Evolutionary conservation across 1,140 invertebrate genomes (phyloP).

Genomic region (Hylyphantes graminicola): DNA sequence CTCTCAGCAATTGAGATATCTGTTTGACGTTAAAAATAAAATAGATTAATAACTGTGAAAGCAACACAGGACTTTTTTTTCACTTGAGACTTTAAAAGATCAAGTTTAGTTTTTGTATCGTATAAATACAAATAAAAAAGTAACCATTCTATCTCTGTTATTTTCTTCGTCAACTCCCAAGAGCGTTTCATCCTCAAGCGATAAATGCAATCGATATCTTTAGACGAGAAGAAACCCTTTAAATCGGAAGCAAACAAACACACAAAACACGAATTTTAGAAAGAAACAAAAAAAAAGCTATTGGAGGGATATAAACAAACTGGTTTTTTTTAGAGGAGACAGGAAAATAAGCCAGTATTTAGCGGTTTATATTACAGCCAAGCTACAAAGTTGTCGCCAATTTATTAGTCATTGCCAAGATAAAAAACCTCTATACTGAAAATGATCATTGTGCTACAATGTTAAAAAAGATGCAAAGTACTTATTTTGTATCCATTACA

Average conservation of each 20-base stretch:
- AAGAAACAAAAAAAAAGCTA: slow-evolving; percentile 24
- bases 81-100: slow-evolving; percentile 49
- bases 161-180: slow-evolving; percentile 28
- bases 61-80: slow-evolving; percentile 29
- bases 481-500: no score
- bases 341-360: no score
- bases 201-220: slow-evolving; percentile 51
- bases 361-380: no score
- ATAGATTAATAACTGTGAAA: slow-evolving; percentile 17
- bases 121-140: background rate
- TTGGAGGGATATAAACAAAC: slow-evolving; percentile 37
- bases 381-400: no score
- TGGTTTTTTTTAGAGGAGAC: background rate
- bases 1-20: slow-evolving; percentile 21
- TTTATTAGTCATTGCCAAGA: no score
- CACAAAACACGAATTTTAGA: slow-evolving; percentile 45
- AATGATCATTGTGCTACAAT: no score
- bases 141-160: background rate
- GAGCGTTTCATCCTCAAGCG: slow-evolving; percentile 40
- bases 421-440: no score
- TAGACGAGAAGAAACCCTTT: slow-evolving; percentile 42
- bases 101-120: background rate
- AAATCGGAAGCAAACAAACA: slow-evolving; percentile 51
- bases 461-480: no score
- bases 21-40: background rate